Conservation (phyloP, 2,888 invertebrate species). For the Matsumyia berberina region DNA sequence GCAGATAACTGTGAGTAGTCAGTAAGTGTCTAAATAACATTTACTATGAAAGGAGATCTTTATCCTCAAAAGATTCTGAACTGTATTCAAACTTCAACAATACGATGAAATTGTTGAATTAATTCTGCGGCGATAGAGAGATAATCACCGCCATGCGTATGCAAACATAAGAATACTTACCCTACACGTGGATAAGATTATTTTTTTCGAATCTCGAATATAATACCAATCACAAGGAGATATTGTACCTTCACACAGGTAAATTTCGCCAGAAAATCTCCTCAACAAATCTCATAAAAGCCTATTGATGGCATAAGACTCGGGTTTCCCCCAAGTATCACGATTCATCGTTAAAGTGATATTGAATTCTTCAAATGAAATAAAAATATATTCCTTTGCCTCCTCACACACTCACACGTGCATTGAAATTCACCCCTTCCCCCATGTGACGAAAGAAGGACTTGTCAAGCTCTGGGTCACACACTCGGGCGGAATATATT, state of each 20-base stretch:
- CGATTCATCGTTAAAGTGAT: not conserved
- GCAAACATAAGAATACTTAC: not conserved
- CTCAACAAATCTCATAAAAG: constrained; percentile 18
- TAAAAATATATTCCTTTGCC: not conserved
- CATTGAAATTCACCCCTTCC: not conserved
- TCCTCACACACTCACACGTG: not conserved
- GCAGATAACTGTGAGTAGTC: too few species aligned
- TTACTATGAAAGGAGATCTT: too few species aligned
- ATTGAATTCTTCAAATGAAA: not conserved
- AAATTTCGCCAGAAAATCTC: not conserved
- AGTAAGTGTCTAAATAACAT: too few species aligned
- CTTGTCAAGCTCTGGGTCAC: constrained; percentile 11
- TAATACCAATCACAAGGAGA: constrained; percentile 5
- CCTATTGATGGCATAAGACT: constrained; percentile 14
- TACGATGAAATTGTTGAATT: not conserved
- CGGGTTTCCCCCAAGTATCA: constrained; percentile 2
- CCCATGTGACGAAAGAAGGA: not conserved
- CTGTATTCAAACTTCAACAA: not conserved
- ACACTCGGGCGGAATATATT: not conserved
- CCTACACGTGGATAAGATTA: constrained; percentile 14
- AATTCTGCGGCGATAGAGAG: not conserved
- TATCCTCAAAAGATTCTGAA: too few species aligned
- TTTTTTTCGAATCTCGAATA: not conserved
- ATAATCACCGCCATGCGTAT: not conserved
- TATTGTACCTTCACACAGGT: not conserved